Evolutionary conservation across 2,888 invertebrate genomes (phyloP).

Genomic region (Melikaiella ostensackeni): DNA sequence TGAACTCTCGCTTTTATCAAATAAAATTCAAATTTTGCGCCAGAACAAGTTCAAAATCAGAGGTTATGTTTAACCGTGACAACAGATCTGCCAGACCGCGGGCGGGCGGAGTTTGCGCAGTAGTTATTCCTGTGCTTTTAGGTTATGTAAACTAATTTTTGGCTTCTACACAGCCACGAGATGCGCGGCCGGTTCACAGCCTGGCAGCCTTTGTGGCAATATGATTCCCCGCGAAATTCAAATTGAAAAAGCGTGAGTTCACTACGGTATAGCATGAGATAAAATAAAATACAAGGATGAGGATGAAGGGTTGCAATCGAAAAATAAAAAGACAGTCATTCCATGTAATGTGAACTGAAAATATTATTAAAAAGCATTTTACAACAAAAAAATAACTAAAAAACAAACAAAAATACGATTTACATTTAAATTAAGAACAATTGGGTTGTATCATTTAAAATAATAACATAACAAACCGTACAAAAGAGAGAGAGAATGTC

Average conservation of each 20-base stretch:
- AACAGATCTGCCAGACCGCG: no score
- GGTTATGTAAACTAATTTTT: no score
- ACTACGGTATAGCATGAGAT: constrained; percentile 33
- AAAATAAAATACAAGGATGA: constrained; percentile 34
- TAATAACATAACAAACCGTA: constrained; percentile 78
- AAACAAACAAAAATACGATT: constrained; percentile 78
- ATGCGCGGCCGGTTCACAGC: no score
- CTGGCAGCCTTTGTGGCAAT: no score
- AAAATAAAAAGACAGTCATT: constrained; percentile 64
- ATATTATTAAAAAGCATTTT: constrained; percentile 78
- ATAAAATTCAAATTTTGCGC: neutral
- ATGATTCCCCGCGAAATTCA: neutral
- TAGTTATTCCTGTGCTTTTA: no score
- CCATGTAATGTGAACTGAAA: constrained; percentile 76
- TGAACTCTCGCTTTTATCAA: constrained; percentile 14
- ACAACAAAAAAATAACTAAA: constrained; percentile 78
- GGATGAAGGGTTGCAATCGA: constrained; percentile 8
- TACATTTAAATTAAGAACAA: constrained; percentile 78
- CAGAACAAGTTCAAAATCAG: neutral
- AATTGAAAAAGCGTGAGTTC: constrained; percentile 34
- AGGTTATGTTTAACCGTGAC: neutral
- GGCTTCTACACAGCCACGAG: no score
- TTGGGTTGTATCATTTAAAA: constrained; percentile 75
- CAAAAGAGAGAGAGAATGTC: constrained; percentile 65
- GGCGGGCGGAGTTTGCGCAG: no score